Conservation (phyloP, 1,140 invertebrate genomes). For the Brachionus sp. region DNA sequence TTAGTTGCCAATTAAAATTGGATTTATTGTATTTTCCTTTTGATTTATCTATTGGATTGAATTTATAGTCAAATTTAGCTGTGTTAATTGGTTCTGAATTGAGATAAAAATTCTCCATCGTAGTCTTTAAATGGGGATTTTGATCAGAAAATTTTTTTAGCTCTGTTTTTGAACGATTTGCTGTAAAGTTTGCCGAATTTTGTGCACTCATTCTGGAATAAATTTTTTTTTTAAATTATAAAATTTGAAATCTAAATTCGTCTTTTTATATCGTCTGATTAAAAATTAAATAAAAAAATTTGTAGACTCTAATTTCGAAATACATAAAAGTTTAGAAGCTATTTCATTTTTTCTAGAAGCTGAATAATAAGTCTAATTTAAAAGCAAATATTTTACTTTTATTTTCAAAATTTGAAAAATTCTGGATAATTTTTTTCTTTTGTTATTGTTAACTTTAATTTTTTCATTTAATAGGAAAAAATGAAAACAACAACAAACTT, state of each 20-base stretch:
- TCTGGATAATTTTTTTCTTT: too few species aligned
- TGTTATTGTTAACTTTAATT: too few species aligned
- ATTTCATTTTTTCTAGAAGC: background rate
- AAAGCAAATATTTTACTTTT: background rate
- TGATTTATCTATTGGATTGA: background rate
- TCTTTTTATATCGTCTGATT: background rate
- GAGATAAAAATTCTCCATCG: background rate
- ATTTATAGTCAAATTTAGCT: background rate
- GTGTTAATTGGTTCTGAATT: background rate
- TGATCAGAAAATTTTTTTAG: background rate
- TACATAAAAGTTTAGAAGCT: background rate
- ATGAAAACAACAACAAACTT: too few species aligned
- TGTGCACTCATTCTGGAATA: background rate
- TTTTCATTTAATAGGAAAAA: too few species aligned
- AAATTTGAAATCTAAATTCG: background rate
- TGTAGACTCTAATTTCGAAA: background rate
- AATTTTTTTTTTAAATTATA: background rate
- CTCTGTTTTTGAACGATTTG: background rate
- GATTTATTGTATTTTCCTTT: constrained; percentile 20
- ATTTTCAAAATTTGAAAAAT: background rate
- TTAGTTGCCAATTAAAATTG: constrained; percentile 35
- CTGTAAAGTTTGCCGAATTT: background rate
- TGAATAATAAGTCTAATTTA: background rate
- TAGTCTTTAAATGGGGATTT: constrained; percentile 5
- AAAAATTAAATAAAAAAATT: background rate